Evolutionary conservation across 2,888 invertebrate species (phyloP).

Genomic region (Tetragnatha montana): DNA sequence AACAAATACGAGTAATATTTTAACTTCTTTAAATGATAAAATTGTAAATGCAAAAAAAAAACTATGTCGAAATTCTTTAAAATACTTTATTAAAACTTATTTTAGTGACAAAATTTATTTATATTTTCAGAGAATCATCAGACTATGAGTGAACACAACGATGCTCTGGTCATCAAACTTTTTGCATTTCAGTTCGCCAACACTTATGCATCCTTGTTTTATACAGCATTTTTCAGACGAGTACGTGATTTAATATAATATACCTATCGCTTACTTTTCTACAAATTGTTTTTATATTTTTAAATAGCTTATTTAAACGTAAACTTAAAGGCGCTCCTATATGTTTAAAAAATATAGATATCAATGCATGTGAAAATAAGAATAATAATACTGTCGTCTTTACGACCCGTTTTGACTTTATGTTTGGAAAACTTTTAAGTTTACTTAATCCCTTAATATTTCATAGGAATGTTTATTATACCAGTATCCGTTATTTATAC

Average conservation of each 20-base stretch:
- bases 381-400: not conserved
- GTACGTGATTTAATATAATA: conserved; percentile 39
- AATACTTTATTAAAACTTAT: no score
- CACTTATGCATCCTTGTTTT: conserved; percentile 78
- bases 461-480: not conserved
- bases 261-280: no score
- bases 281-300: no score
- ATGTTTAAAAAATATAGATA: not conserved
- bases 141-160: conserved; percentile 77
- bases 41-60: no score
- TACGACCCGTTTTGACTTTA: no score
- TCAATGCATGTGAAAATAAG: not conserved
- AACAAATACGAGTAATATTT: no score
- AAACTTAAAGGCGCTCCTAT: no score
- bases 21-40: no score
- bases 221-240: conserved; percentile 78
- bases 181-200: conserved; percentile 79
- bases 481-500: no score
- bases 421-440: no score
- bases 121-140: conserved; percentile 77
- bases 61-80: no score
- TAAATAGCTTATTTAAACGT: no score
- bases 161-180: conserved; percentile 78
- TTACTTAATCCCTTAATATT: not conserved
- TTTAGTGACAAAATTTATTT: not conserved